These are phyloP conservation scores for Thinocorus orbignyianus DNA, from an alignment of 2,113 vertebrate genomes.

Conservation along the genomic window DNA sequence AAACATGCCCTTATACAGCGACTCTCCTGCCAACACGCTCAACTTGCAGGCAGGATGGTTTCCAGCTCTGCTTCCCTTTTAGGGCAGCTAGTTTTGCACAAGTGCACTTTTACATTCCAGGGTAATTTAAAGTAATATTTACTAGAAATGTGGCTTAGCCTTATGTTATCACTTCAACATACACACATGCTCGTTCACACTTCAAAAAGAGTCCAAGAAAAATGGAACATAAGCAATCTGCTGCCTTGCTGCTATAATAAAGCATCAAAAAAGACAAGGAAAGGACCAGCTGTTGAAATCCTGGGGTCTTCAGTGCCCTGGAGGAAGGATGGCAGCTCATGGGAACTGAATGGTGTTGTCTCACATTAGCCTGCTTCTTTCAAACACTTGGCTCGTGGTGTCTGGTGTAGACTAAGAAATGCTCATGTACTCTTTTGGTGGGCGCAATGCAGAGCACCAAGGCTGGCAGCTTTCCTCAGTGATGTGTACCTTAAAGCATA, in stretches of 20 bases:
- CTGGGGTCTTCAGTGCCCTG: neutral
- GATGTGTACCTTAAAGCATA: neutral
- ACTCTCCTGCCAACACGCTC: neutral
- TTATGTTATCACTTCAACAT: constrained; percentile 51
- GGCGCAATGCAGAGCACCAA: neutral
- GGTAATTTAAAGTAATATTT: constrained; percentile 59
- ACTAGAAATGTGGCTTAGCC: constrained; percentile 49
- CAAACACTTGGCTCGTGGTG: neutral
- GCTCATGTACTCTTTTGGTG: accelerated
- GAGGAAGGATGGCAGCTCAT: neutral
- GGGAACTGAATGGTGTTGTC: neutral
- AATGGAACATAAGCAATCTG: constrained; percentile 44
- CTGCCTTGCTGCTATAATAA: neutral
- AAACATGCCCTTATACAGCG: constrained; percentile 55
- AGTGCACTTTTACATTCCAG: constrained; percentile 49
- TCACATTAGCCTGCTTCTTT: neutral
- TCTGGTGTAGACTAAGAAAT: neutral
- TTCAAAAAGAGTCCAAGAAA: constrained; percentile 46
- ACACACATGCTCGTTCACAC: constrained; percentile 50
- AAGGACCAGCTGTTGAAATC: constrained; percentile 28
- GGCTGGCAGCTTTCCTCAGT: neutral
- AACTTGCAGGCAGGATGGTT: neutral
- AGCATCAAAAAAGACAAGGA: neutral
- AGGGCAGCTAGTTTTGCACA: constrained; percentile 48
- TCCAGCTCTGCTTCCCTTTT: constrained; percentile 58